Base-by-base conservation (phyloP, 1,140 invertebrate species). In the Goniozus legneri region DNA sequence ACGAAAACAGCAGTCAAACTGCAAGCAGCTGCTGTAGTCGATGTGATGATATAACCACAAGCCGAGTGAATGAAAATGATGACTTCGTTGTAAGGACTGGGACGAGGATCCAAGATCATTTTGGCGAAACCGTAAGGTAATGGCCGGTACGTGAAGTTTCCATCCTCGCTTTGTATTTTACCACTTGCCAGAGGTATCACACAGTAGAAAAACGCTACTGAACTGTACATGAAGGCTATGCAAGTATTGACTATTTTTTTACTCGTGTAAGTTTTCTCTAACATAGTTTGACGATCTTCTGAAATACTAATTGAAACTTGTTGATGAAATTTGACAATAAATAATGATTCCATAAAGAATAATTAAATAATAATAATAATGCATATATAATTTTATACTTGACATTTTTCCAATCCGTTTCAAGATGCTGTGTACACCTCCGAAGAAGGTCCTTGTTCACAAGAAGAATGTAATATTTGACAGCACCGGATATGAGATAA, bases 321-420 rank as follows among this genome's bases (percentile, higher is more conserved):
- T n/a, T n/a, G n/a, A n/a, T n/a, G n/a, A n/a, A n/a, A n/a, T n/a
- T n/a, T n/a, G n/a, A n/a, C n/a, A n/a, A n/a, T n/a, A n/a, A n/a
- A n/a, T n/a, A n/a, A n/a, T n/a, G n/a, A n/a, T n/a, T n/a, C n/a
- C n/a, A n/a, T n/a, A n/a, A n/a, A n/a, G n/a, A n/a, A n/a, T n/a
- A n/a, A n/a, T n/a, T n/a, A n/a, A n/a, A n/a, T n/a, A n/a, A n/a
- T n/a, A n/a, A n/a, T n/a, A n/a, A n/a, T n/a, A n/a, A n/a, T n/a
- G n/a, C n/a, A n/a, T n/a, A n/a, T n/a, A n/a, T n/a, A n/a, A n/a
- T n/a, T n/a, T n/a, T n/a, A 35, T 51, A 2, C 1, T 0, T 30
- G 3, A 61, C 43, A 1, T 47, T 47, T 15, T 33, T 50, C 69
- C 69, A 72, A 35, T 72, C 69, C 10, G 47, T 20, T 8, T 61